phyloP scores from a whole-genome alignment of 2,888 invertebrate species.

The Abrostola triplasia region DNA sequence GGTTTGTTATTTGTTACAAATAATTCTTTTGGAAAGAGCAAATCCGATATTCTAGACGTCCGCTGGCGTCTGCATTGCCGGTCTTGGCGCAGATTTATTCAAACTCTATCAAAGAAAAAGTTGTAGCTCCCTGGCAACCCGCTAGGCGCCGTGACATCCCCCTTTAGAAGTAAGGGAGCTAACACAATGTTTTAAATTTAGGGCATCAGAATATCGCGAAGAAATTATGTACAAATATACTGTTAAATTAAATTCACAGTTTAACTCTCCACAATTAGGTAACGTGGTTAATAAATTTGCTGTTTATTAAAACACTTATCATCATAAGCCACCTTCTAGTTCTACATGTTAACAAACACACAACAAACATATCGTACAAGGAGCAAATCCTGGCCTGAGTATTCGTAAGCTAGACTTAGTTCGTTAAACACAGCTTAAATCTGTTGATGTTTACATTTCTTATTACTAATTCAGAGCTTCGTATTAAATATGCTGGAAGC shows the following conservation, averaged over 20 bases:
- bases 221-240: too few species aligned
- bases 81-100: constrained; percentile 79
- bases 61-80: constrained; percentile 74
- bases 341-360: too few species aligned
- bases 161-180: constrained; percentile 54
- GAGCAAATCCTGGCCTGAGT: too few species aligned
- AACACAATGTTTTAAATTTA: constrained; percentile 43
- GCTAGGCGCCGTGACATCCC: constrained; percentile 73
- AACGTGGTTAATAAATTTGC: too few species aligned
- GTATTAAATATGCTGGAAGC: neutral
- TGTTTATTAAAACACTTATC: too few species aligned
- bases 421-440: neutral
- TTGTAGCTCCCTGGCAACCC: constrained; percentile 81
- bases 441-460: neutral
- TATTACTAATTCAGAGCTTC: neutral
- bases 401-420: neutral
- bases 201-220: too few species aligned
- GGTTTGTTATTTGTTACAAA: constrained; percentile 38
- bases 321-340: too few species aligned
- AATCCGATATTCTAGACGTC: constrained; percentile 68
- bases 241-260: too few species aligned
- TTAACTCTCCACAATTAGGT: too few species aligned
- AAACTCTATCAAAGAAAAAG: constrained; percentile 86
- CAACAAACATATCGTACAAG: too few species aligned
- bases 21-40: constrained; percentile 55